Evolutionary conservation across 2,797 vertebrate genomes (phyloP).

Genomic region (Esox lucius): DNA sequence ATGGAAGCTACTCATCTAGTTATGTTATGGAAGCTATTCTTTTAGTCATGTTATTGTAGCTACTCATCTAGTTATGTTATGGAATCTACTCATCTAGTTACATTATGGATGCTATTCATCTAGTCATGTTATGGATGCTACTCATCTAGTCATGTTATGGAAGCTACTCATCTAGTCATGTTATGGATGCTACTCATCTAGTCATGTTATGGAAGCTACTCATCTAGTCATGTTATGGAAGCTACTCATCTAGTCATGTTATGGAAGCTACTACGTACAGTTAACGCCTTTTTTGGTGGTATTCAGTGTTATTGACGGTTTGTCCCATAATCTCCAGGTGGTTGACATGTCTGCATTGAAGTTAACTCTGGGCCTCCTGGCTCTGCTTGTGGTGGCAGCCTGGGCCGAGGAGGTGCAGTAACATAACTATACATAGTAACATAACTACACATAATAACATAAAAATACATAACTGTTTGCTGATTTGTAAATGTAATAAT

Average conservation of each 20-base stretch:
- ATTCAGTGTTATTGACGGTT: not conserved
- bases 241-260: no score
- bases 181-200: not conserved
- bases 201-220: no score
- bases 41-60: no score
- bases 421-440: not conserved
- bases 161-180: not conserved
- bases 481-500: not conserved
- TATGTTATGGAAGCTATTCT: no score
- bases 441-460: not conserved
- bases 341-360: constrained; percentile 52
- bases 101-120: not conserved
- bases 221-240: no score
- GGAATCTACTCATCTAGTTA: not conserved
- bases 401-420: constrained; percentile 41
- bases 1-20: no score
- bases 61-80: not conserved
- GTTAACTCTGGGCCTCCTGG: constrained; percentile 39
- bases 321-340: constrained; percentile 14
- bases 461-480: not conserved
- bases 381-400: constrained; percentile 36
- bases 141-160: no score
- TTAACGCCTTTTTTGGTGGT: not conserved
- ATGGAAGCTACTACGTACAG: not conserved
- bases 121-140: not conserved